Percentiles rank a stretch among this genome's conserved stretches.
Conservation (phyloP, 2,888 invertebrate genomes). For the Liopterus haemorrhoidalis region DNA sequence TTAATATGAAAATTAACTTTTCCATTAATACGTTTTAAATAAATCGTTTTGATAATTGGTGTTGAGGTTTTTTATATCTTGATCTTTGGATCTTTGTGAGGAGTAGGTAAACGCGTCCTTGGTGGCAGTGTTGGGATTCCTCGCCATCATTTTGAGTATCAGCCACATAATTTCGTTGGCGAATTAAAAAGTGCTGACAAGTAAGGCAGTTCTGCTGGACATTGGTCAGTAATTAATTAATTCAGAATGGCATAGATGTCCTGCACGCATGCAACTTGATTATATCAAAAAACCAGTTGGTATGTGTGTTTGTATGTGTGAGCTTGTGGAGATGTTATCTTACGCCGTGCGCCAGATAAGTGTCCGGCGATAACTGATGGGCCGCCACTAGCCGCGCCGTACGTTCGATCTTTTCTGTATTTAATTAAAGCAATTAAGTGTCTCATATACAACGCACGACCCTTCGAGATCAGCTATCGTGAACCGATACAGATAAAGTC, state of each 20-base stretch:
- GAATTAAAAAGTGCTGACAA: constrained; percentile 20
- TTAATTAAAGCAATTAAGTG: constrained; percentile 47
- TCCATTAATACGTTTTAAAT: no score
- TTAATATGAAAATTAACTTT: no score
- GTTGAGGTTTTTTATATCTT: no score
- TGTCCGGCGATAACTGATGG: constrained; percentile 16
- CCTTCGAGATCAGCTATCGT: no score
- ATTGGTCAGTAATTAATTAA: constrained; percentile 42
- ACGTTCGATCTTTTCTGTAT: constrained; percentile 45
- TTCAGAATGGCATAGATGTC: constrained; percentile 28
- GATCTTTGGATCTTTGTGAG: no score
- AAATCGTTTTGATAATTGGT: no score
- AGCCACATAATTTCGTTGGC: constrained; percentile 12
- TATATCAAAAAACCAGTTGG: constrained; percentile 14
- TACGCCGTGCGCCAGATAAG: no score
- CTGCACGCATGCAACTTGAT: constrained; percentile 24
- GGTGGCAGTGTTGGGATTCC: not conserved
- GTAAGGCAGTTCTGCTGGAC: constrained; percentile 20
- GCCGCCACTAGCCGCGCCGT: constrained; percentile 34
- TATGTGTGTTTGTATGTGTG: not conserved
- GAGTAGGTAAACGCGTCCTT: not conserved
- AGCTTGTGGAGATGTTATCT: no score
- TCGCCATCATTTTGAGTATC: not conserved
- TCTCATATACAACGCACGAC: constrained; percentile 45
- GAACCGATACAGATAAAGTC: no score